phyloP scores from a whole-genome alignment of 2,888 invertebrate genomes.

The Philopedon plagiatum region DNA sequence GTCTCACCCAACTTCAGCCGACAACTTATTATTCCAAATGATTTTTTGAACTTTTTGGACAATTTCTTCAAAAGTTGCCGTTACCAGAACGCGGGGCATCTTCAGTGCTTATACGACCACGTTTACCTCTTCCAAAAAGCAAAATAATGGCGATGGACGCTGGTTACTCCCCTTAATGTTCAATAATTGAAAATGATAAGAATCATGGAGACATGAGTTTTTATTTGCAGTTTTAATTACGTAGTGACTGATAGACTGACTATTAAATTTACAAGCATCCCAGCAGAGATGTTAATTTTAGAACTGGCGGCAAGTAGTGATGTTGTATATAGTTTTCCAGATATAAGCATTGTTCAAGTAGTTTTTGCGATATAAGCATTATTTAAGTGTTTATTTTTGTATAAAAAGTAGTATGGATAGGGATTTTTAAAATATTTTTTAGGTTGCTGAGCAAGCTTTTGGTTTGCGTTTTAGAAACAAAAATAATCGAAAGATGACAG shows the following conservation, averaged over 20 bases:
- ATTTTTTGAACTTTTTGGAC: too few species aligned
- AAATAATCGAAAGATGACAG: neutral
- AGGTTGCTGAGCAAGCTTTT: neutral
- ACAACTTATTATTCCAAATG: too few species aligned
- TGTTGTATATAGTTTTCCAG: neutral
- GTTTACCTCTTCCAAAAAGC: too few species aligned
- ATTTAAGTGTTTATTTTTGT: neutral
- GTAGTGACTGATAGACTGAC: too few species aligned
- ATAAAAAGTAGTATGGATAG: too few species aligned
- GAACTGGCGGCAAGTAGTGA: neutral
- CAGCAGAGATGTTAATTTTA: slow-evolving; percentile 14
- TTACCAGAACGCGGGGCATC: too few species aligned
- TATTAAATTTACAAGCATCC: neutral
- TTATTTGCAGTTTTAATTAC: neutral
- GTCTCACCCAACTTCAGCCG: too few species aligned
- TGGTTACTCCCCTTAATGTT: too few species aligned
- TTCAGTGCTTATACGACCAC: too few species aligned
- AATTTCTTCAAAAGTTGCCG: too few species aligned
- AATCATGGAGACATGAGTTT: neutral
- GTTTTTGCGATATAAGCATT: neutral
- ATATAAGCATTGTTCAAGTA: neutral
- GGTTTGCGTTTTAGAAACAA: neutral
- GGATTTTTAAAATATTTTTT: neutral
- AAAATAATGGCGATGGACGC: too few species aligned
- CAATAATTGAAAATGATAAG: neutral